Conservation (phyloP, 2,113 vertebrate genomes). For the Oenanthe melanoleuca region DNA sequence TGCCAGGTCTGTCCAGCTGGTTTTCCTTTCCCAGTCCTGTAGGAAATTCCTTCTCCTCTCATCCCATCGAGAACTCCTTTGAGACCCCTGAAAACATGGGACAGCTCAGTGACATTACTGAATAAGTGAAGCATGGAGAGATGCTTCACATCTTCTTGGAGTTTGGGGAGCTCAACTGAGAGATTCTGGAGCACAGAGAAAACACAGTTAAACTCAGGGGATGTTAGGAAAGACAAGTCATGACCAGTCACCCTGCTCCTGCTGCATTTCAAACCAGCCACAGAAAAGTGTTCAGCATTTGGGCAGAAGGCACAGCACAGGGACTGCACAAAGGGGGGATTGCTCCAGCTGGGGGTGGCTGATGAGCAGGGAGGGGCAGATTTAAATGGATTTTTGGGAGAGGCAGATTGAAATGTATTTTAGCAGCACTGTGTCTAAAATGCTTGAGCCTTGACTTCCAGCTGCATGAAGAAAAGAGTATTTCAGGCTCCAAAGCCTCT, state of each 20-base stretch:
- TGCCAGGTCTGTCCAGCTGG: neutral
- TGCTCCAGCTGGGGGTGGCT: neutral
- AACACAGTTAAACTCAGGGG: neutral
- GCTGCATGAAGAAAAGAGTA: neutral
- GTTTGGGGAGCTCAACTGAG: rapidly evolving
- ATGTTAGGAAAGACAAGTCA: neutral
- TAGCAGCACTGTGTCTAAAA: neutral
- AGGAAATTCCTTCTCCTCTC: neutral
- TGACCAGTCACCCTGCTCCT: neutral
- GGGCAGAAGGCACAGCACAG: neutral
- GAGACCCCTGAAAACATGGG: neutral
- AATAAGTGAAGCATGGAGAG: neutral
- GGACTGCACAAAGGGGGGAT: neutral
- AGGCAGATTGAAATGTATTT: neutral
- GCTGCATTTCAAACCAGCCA: neutral
- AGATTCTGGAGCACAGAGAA: neutral
- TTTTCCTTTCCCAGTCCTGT: neutral
- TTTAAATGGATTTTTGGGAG: neutral
- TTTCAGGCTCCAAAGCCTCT: too few species aligned
- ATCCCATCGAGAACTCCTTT: neutral
- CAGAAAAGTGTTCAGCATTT: neutral
- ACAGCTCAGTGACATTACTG: neutral
- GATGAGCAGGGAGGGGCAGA: neutral
- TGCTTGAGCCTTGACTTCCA: neutral
- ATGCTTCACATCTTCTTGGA: neutral